Percentiles rank a stretch among this genome's conserved stretches.
Conservation (phyloP, 2,797 vertebrate species). For the Heterohyrax brucei region DNA sequence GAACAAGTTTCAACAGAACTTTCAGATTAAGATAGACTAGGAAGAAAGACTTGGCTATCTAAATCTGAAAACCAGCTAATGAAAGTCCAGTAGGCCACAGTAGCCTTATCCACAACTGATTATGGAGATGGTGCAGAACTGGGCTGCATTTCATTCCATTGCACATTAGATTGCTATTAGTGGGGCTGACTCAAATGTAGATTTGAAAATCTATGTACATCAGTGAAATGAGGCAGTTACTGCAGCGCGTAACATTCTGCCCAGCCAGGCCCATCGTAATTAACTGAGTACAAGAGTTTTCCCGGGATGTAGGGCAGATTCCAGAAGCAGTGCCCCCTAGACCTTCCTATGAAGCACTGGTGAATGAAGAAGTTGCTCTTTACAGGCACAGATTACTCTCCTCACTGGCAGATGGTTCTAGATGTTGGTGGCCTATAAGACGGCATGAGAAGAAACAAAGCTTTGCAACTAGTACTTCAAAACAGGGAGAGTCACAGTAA, state of each 20-base stretch:
- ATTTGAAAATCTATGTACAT: background rate
- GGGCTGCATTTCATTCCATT: background rate
- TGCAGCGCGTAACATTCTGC: background rate
- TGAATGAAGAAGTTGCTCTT: background rate
- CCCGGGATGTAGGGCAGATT: background rate
- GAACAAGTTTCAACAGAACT: background rate
- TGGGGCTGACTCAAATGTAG: background rate
- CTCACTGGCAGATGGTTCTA: background rate
- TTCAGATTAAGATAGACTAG: background rate
- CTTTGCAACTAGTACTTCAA: background rate
- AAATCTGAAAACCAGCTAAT: background rate
- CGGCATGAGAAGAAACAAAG: background rate
- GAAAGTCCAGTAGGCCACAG: background rate
- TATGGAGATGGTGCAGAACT: background rate
- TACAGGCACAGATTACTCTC: background rate
- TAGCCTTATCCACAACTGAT: background rate
- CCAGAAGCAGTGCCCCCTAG: background rate
- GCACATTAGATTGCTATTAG: background rate
- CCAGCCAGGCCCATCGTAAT: background rate
- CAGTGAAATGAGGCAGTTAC: background rate
- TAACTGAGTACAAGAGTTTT: background rate
- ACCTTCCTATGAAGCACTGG: background rate
- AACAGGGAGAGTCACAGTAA: background rate
- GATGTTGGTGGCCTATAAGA: background rate
- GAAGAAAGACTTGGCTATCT: background rate